phyloP scores from a whole-genome alignment of 1,140 invertebrate species.

The Drosophila chauvacae region DNA sequence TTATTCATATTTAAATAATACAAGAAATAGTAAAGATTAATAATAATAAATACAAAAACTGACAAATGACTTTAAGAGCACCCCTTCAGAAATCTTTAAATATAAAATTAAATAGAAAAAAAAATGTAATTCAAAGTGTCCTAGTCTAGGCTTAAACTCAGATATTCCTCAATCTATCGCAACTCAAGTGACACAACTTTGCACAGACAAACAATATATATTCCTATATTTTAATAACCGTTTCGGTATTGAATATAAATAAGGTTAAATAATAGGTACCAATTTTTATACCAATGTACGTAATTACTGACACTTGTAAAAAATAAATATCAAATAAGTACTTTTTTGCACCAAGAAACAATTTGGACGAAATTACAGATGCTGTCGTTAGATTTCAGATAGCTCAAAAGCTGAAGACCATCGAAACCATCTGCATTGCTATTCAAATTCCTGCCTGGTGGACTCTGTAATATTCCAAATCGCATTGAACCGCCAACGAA shows the following conservation, averaged over 20 bases:
- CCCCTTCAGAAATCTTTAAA: no score
- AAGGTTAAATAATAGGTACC: background rate
- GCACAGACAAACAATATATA: no score
- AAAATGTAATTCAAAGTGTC: no score
- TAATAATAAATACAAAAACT: no score
- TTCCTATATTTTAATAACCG: background rate
- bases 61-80: no score
- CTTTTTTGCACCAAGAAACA: background rate
- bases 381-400: background rate
- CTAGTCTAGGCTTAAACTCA: no score
- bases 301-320: constrained; percentile 1
- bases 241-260: background rate
- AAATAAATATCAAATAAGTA: background rate
- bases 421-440: background rate
- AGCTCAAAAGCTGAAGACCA: background rate
- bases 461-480: constrained; percentile 7
- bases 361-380: background rate
- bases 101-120: no score
- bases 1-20: background rate
- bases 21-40: background rate
- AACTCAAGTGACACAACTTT: no score
- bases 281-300: background rate
- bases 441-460: background rate
- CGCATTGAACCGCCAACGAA: background rate
- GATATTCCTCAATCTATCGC: no score